Evolutionary conservation across 2,888 invertebrate species (phyloP), one percentile per base, ranked within the genome.

Genomic region (Hartigia nigra): DNA sequence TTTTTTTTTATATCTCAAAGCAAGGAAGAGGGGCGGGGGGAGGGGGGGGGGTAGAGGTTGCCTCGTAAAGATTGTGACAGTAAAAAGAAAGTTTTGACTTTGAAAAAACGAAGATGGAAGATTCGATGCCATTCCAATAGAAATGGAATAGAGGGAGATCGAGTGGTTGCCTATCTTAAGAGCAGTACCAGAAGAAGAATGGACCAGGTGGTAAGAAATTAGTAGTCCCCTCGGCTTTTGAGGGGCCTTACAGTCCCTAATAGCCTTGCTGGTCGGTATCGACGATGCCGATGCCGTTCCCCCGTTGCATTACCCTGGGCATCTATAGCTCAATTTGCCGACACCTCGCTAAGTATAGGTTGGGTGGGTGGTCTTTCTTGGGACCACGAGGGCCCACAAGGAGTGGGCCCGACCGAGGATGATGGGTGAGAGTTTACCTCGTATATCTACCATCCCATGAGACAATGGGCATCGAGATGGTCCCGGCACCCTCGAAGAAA

Each of bases 261-360:
- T 90, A 86, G 87, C 87, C 83, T 87, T 83, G 84, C 86, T 86
- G 89, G 88, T 89, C 88, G 87, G 88, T 90, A 90, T 90, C 90
- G 88, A 87, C 84, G 85, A 85, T 86, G 79, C 76, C 82, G 81
- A 75, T 35, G 79, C 76, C 79, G 82, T 83, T 84, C 84, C 80
- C 85, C 82, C 82, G 87, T 88, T 87, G 87, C 88, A 89, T 90
- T 90, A 89, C 89, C 88, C 88, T 88, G 87, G 86, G 84, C 86
- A 86, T 90, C 91, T 91, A 91, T 91, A 91, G 91, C 91, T 91
- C 90, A 90, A 90, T 90, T 90, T 90, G 90, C 90, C 90, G 90
- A 91, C 91, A 91, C 91, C 91, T 91, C 90, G 90, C 91, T 91
- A 91, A 91, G 91, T 91, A 91, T 91, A 91, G 91, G 91, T 91